A percentile compares a stretch with the other conserved stretches of the same genome.
phyloP scores from a whole-genome alignment of 2,888 invertebrate genomes.

The Dorcus parallelipipedus region DNA sequence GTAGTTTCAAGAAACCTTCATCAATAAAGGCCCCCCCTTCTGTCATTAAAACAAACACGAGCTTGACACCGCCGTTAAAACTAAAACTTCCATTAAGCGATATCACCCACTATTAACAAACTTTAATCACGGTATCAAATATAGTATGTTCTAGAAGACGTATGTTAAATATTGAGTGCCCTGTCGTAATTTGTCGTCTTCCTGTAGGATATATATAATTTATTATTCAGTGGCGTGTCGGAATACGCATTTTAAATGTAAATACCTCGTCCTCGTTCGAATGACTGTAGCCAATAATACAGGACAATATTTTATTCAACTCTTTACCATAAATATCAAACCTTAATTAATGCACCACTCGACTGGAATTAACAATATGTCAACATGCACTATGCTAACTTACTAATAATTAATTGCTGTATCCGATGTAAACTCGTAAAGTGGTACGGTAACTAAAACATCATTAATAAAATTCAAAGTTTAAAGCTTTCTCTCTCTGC shows the following conservation, averaged over 20 bases:
- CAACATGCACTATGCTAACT: no score
- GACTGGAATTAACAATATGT: no score
- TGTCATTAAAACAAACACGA: conserved; percentile 5
- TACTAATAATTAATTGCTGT: no score
- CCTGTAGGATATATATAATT: conserved; percentile 1
- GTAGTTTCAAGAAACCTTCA: conserved; percentile 15
- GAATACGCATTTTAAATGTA: background rate
- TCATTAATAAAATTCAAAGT: no score
- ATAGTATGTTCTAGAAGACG: background rate
- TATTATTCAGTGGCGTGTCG: conserved; percentile 13
- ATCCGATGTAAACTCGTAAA: no score
- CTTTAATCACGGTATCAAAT: background rate
- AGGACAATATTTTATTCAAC: background rate
- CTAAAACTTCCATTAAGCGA: background rate
- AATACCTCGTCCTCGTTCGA: no score
- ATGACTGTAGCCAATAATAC: background rate
- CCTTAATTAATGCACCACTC: no score
- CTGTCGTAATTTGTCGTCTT: conserved; percentile 11
- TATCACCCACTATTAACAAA: background rate
- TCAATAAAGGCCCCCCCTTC: conserved; percentile 16
- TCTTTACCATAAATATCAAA: background rate
- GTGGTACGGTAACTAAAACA: no score
- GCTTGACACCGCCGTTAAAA: background rate
- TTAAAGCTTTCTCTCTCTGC: no score
- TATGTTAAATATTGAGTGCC: conserved; percentile 11